Percentiles rank a stretch among this genome's conserved stretches.
Evolutionary conservation across 2,888 invertebrate genomes (phyloP).

Genomic region (Spodoptera picta): DNA sequence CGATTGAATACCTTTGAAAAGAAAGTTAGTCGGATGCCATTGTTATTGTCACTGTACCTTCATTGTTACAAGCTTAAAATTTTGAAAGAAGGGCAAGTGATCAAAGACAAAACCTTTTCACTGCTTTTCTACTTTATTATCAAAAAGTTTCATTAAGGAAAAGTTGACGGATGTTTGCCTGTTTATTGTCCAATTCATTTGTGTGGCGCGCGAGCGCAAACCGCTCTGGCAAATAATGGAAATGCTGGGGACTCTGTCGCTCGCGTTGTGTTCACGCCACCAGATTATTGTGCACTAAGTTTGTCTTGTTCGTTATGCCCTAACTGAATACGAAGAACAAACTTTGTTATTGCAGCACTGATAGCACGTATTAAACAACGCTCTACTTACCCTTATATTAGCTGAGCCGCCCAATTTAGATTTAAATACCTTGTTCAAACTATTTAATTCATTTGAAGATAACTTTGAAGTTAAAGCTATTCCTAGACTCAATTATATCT

Average conservation of each 20-base stretch:
- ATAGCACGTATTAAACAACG: slow-evolving; percentile 49
- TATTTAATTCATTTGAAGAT: no score
- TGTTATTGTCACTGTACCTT: slow-evolving; percentile 54
- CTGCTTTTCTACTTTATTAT: slow-evolving; percentile 74
- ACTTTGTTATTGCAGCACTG: slow-evolving; percentile 67
- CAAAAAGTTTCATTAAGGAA: slow-evolving; percentile 78
- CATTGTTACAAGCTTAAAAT: slow-evolving; percentile 64
- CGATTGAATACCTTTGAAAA: slow-evolving; percentile 53
- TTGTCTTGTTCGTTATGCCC: slow-evolving; percentile 74
- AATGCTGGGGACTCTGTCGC: slow-evolving; percentile 67
- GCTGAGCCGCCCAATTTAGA: slow-evolving; percentile 2
- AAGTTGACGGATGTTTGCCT: slow-evolving; percentile 77
- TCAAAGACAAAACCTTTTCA: slow-evolving; percentile 78
- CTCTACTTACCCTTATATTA: slow-evolving; percentile 29
- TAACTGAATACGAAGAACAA: slow-evolving; percentile 70
- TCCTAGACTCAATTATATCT: neutral
- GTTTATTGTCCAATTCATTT: slow-evolving; percentile 82
- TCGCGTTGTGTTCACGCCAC: slow-evolving; percentile 69
- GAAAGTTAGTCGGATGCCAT: slow-evolving; percentile 46
- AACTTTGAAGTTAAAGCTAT: neutral
- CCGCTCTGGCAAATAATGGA: slow-evolving; percentile 76
- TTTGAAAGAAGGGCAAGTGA: slow-evolving; percentile 69
- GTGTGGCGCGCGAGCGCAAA: slow-evolving; percentile 70
- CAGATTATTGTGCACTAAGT: slow-evolving; percentile 80
- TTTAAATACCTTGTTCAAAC: slow-evolving; percentile 8